Conservation (phyloP, 2,888 invertebrate genomes). For the Blastobasis adustella region DNA sequence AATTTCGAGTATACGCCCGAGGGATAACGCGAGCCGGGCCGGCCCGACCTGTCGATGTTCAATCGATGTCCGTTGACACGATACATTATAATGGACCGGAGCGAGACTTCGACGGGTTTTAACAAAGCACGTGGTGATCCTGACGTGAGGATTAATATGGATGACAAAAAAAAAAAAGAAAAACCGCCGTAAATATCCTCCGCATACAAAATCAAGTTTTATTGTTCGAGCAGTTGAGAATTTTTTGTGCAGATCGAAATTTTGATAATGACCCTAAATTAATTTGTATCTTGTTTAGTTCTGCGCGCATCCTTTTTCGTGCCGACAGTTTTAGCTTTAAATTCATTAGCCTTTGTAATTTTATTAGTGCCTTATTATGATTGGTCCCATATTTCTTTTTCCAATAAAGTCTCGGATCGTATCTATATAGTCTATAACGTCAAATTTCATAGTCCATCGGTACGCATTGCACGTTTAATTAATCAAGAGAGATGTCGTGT, state of each 20-base stretch:
- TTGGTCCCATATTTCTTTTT: not conserved
- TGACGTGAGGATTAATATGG: slow-evolving; percentile 72
- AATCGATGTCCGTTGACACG: slow-evolving; percentile 73
- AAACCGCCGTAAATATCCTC: slow-evolving; percentile 43
- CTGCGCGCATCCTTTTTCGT: slow-evolving; percentile 5
- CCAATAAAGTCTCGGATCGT: no score
- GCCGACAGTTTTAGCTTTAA: not conserved
- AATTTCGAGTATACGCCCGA: slow-evolving; percentile 70
- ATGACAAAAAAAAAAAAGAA: slow-evolving; percentile 55
- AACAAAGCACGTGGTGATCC: slow-evolving; percentile 71
- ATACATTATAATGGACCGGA: slow-evolving; percentile 70
- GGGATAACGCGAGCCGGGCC: slow-evolving; percentile 54
- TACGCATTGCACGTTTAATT: slow-evolving; percentile 49
- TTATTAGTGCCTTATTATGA: not conserved
- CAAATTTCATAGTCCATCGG: slow-evolving; percentile 46
- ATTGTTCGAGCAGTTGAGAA: slow-evolving; percentile 29
- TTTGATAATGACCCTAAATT: slow-evolving; percentile 47
- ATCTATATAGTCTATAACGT: not conserved
- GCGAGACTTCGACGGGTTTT: slow-evolving; percentile 63
- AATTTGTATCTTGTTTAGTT: slow-evolving; percentile 36
- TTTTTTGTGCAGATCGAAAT: slow-evolving; percentile 49
- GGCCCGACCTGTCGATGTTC: slow-evolving; percentile 64
- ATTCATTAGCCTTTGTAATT: not conserved
- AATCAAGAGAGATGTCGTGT: slow-evolving; percentile 45
- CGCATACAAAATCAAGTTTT: slow-evolving; percentile 57